A percentile compares a stretch with the other conserved stretches of the same genome.
phyloP scores from a whole-genome alignment of 2,888 invertebrate species.

The Melinaea menophilus region DNA sequence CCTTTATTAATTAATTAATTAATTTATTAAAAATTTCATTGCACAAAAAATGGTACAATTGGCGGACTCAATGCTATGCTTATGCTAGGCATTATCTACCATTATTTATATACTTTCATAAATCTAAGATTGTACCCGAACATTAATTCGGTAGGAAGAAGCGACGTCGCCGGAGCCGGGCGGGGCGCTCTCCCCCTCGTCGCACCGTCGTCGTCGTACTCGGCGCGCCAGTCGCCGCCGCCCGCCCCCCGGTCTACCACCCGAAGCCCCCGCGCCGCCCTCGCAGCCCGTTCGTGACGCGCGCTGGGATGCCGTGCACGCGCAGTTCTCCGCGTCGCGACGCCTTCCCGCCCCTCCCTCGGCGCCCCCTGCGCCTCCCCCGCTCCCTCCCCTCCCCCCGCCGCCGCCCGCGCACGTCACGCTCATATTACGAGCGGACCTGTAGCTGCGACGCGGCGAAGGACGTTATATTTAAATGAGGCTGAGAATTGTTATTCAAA shows the following conservation, averaged over 20 bases:
- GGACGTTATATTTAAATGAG: neutral
- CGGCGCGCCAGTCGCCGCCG: constrained; percentile 22
- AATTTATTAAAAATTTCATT: too few relatives aligned
- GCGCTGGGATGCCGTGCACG: constrained; percentile 64
- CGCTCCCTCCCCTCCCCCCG: constrained; percentile 43
- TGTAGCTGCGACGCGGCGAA: constrained; percentile 44
- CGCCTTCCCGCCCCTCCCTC: constrained; percentile 31
- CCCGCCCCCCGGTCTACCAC: constrained; percentile 15
- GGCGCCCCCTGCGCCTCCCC: constrained; percentile 43
- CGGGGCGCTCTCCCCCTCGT: constrained; percentile 18
- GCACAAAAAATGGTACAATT: too few relatives aligned
- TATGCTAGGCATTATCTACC: too few relatives aligned
- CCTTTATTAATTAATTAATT: too few relatives aligned
- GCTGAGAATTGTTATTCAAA: constrained; percentile 12
- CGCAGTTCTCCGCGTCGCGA: constrained; percentile 52
- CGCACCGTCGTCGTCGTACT: constrained; percentile 22
- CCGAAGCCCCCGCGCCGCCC: constrained; percentile 14
- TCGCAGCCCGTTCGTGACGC: constrained; percentile 42
- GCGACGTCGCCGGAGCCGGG: constrained; percentile 25
- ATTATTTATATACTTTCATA: too few relatives aligned
- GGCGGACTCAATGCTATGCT: too few relatives aligned
- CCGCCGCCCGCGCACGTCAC: constrained; percentile 45
- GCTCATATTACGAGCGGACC: constrained; percentile 58
- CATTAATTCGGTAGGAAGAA: constrained; percentile 20
- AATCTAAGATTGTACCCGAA: neutral